A percentile compares a stretch with the other conserved stretches of the same genome.
phyloP scores from a whole-genome alignment of 2,797 vertebrate species.

The Miichthys miiuy region DNA sequence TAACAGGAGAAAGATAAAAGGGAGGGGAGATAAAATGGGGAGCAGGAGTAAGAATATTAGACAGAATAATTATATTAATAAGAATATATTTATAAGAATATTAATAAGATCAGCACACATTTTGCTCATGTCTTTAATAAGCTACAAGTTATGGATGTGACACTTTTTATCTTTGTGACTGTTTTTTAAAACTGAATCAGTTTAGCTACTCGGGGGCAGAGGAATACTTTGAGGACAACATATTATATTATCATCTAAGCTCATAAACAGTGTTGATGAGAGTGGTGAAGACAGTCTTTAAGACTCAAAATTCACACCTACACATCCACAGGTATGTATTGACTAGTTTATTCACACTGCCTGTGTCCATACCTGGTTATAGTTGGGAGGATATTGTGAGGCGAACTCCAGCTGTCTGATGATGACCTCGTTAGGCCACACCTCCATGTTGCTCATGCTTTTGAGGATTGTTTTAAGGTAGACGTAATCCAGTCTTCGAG shows the following conservation, averaged over 20 bases:
- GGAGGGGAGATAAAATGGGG: neutral
- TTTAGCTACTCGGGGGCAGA: too few species aligned
- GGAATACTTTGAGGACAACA: too few species aligned
- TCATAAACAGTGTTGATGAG: too few species aligned
- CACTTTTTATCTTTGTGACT: too few species aligned
- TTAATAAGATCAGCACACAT: neutral
- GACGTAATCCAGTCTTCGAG: constrained; percentile 88
- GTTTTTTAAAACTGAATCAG: too few species aligned
- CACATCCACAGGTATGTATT: neutral
- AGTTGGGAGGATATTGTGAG: constrained; percentile 91
- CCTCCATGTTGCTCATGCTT: constrained; percentile 86
- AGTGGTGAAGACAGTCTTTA: neutral
- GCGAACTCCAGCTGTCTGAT: constrained; percentile 95
- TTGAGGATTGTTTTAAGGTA: constrained; percentile 90
- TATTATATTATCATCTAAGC: too few species aligned
- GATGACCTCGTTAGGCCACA: constrained; percentile 92
- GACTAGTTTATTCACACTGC: neutral
- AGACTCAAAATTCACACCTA: neutral
- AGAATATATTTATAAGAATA: neutral
- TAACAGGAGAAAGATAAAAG: neutral
- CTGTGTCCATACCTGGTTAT: constrained; percentile 86
- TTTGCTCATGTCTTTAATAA: too few species aligned
- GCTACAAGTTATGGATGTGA: too few species aligned
- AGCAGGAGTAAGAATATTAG: neutral
- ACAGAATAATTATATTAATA: too few species aligned